A percentile compares a stretch with the other conserved stretches of the same genome.
phyloP scores from a whole-genome alignment of 2,113 vertebrate genomes.

The Triplophysa tibetana region DNA sequence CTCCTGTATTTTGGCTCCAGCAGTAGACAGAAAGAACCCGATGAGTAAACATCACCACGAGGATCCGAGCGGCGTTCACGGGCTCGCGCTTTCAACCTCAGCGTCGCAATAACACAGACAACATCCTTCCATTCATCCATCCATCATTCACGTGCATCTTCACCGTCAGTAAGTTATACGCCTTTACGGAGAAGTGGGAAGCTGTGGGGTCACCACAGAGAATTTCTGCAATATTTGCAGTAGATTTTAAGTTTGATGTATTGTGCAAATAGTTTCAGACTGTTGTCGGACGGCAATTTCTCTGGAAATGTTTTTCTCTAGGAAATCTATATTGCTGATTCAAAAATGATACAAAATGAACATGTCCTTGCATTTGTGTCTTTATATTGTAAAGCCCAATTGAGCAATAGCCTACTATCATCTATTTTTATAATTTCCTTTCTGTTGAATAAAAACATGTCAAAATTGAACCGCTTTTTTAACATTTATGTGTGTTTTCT shows the following conservation, averaged over 20 bases:
- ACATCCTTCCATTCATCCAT: neutral
- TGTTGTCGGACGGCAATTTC: conserved; percentile 5
- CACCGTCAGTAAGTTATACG: conserved; percentile 29
- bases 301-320: neutral
- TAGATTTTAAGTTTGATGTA: neutral
- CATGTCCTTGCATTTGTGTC: conserved; percentile 28
- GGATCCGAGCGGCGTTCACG: conserved; percentile 71
- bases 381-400: conserved; percentile 33
- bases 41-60: conserved; percentile 73
- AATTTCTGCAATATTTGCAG: conserved; percentile 60
- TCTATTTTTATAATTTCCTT: conserved; percentile 70
- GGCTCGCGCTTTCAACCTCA: conserved; percentile 76
- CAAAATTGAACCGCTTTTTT: neutral
- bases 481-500: neutral
- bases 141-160: conserved; percentile 10
- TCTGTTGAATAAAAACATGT: conserved; percentile 72
- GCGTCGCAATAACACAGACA: conserved; percentile 70
- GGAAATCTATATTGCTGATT: neutral
- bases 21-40: conserved; percentile 80
- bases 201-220: conserved; percentile 48
- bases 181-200: conserved; percentile 6
- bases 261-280: neutral
- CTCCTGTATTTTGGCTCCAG: conserved; percentile 36
- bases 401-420: conserved; percentile 48
- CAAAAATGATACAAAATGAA: neutral